Evolutionary conservation across 2,888 invertebrate species (phyloP), one percentile per base, ranked within the genome.

Genomic region (Xestia rhomboidea): DNA sequence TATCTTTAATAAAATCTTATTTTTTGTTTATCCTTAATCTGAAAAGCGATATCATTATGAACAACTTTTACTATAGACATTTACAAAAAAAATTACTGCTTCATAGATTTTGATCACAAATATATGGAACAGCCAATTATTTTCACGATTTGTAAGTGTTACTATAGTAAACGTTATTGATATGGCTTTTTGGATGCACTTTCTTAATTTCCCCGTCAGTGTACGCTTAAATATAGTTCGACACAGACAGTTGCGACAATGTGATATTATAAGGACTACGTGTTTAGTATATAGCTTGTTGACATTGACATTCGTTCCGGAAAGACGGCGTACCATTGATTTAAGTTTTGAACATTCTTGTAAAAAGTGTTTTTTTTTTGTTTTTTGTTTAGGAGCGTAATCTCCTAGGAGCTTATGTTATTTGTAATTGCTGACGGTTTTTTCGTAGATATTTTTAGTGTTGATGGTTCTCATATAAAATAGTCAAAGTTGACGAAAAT

Each of bases 181-280:
- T 27, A 24, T 8, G 0, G 1, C 4, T 41, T 75, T n/a, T 44
- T 27, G 13, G 24, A 10, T 27, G 24, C 11, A 11, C 11, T 41
- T 41, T 21, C 10, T 46, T 54, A 46, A n/a, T n/a, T 30, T 13
- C 15, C 1, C 11, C 21, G 44, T 46, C 54, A 73, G 44, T 73
- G 51, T n/a, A 21, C 11, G n/a, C 24, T 27, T n/a, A 46, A 21
- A 11, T 67, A 60, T 38, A 46, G 15, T 63, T 46, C 78, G 79
- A 78, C 57, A 68, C 64, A 78, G 38, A 57, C 72, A 68, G 60
- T 57, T 49, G 73, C 46, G 49, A 73, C 41, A 72, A 57, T 84
- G 83, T 84, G 83, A 84, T 84, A 86, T 83, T 79, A 82, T 69
- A 83, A 75, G 79, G 41, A 79, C 69, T 83, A 63, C 15, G 27